Conservation (phyloP, 2,797 vertebrate genomes). For the Centropyge bicolor region DNA sequence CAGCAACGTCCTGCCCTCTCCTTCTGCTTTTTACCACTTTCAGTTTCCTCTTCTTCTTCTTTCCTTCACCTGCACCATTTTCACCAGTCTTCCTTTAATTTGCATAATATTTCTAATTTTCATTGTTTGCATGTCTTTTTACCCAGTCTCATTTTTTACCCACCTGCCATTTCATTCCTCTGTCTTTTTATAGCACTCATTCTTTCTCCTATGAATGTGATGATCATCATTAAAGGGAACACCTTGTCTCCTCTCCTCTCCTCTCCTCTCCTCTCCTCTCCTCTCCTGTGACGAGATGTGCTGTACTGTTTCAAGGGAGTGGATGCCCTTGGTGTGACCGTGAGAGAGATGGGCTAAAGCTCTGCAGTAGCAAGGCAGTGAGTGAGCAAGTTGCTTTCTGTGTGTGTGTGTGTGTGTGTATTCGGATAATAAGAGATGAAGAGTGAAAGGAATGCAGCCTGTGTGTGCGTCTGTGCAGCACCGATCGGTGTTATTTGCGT, state of each 20-base stretch:
- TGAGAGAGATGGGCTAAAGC: slow-evolving; percentile 71
- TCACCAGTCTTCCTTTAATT: slow-evolving; percentile 7
- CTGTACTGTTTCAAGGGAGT: slow-evolving; percentile 64
- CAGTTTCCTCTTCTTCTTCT: slow-evolving; percentile 26
- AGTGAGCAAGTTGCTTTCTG: slow-evolving; percentile 57
- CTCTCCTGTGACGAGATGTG: slow-evolving; percentile 54
- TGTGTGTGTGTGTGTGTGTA: slow-evolving; percentile 26
- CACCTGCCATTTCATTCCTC: slow-evolving; percentile 3
- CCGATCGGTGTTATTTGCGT: slow-evolving; percentile 38
- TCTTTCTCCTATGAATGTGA: slow-evolving; percentile 33
- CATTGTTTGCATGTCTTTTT: slow-evolving; percentile 17
- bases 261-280: slow-evolving; percentile 11
- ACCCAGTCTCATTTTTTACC: background rate
- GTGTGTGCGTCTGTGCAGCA: background rate
- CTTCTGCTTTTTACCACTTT: slow-evolving; percentile 43
- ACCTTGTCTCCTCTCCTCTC: background rate
- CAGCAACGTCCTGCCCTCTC: slow-evolving; percentile 51
- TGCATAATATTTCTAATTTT: slow-evolving; percentile 16
- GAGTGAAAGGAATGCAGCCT: slow-evolving; percentile 27
- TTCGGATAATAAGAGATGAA: slow-evolving; percentile 33
- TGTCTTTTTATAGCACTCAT: slow-evolving; percentile 24
- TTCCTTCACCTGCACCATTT: slow-evolving; percentile 22
- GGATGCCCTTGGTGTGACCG: slow-evolving; percentile 83
- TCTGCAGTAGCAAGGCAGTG: slow-evolving; percentile 73
- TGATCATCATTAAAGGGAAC: slow-evolving; percentile 44